A percentile compares a stretch with the other conserved stretches of the same genome.
Conservation (phyloP, 2,113 vertebrate species). For the Mobula birostris region DNA sequence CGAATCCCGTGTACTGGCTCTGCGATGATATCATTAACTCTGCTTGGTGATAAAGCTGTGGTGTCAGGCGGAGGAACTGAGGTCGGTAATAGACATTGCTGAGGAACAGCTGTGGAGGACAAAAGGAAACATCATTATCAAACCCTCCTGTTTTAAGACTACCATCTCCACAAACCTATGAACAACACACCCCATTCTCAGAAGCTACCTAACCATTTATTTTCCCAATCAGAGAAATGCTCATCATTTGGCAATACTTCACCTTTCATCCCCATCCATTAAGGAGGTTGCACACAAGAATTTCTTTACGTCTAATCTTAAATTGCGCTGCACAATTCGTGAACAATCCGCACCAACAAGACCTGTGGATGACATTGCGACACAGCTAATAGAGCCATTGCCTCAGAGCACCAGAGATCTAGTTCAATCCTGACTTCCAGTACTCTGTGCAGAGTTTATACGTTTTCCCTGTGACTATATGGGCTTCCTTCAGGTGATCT, state of each 20-base stretch:
- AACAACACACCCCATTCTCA: background rate
- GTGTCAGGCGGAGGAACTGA: background rate
- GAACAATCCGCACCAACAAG: no score
- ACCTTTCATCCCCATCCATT: background rate
- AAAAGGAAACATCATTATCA: background rate
- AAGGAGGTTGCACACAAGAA: background rate
- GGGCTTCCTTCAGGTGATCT: no score
- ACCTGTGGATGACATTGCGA: no score
- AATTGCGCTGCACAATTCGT: no score
- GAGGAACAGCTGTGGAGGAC: background rate
- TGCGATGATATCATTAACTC: conserved; percentile 13
- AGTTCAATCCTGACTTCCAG: no score
- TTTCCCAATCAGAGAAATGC: background rate
- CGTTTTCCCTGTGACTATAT: no score
- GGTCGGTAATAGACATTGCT: background rate
- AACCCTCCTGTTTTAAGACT: no score
- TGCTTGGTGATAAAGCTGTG: background rate
- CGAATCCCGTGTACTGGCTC: background rate
- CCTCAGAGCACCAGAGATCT: no score
- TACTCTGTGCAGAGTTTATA: no score
- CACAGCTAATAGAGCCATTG: no score
- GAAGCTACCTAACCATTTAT: background rate
- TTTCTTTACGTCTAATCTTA: no score
- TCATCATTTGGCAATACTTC: background rate
- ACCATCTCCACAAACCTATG: background rate